Base-by-base conservation (phyloP, 1,140 invertebrate genomes). In the Leptonema lineaticorne region DNA sequence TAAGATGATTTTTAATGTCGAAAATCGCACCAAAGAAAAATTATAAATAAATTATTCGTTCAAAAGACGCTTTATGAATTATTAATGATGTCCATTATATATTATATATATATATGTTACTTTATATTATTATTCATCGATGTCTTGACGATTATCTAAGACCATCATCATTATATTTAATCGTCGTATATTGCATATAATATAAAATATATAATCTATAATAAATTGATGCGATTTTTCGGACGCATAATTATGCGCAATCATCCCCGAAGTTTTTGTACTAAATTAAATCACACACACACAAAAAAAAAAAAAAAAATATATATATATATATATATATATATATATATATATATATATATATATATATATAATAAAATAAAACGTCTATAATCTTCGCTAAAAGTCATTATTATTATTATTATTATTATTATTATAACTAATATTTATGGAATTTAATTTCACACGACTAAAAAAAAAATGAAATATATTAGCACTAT, bases 181-280 rank as follows among this genome's bases (percentile, higher is more conserved):
- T 53, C 50, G 50, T 24, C n/a, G n/a, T n/a, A n/a, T n/a, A n/a
- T n/a, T n/a, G n/a, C n/a, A n/a, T n/a, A n/a, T n/a, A n/a, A n/a
- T n/a, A n/a, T n/a, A n/a, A n/a, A n/a, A n/a, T n/a, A 53, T 53
- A 20, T 2, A 53, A 53, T 26, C 27, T 53, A 53, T 53, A 53
- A 9, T 41, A 41, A 22, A 53, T 24, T 20, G 14, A 26, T 53
- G 9, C 50, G 50, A 53, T 24, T 4, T n/a, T 53, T 53, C 4
- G 50, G 50, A 24, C 50, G 22, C 24, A 2, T 26, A 53, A 53
- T 53, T 53, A 53, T 53, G 22, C 50, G 46, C 20, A 53, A 53
- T 53, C 50, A 53, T 53, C 50, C 46, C 20, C 27, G 18, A 22
- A 53, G 50, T 20, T n/a, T n/a, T n/a, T n/a, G n/a, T n/a, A n/a